Base-by-base conservation (phyloP, 1,140 invertebrate species). In the Drosophila kurseongensis region DNA sequence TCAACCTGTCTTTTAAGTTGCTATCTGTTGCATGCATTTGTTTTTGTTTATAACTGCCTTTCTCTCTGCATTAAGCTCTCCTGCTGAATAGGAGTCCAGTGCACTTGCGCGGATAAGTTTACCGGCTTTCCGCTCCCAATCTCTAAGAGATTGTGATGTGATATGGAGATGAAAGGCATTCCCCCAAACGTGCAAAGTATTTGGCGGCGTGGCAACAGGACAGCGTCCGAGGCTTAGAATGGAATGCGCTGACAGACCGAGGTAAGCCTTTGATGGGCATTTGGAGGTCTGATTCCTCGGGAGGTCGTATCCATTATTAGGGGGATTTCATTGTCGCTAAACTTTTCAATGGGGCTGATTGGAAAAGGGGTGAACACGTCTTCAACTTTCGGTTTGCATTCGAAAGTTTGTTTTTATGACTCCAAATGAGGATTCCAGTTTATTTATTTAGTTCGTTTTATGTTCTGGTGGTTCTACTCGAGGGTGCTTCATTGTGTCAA, bases 401-500 rank as follows among this genome's bases (percentile, higher is more conserved):
- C 44, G 16, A 51, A 32, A 61, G 45, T 78, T 67, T 23, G 38
- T 56, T 79, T 57, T 74, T 79, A 66, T 52, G 48, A 52, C 27
- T 42, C 14, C 36, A 71, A 71, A 57, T 78, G 63, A 76, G 56
- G 59, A 23, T 74, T 55, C 38, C 41, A 38, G 23, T 23, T 61
- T 55, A 42, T 44, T 57, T 75, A 36, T 78, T 56, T 73, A 42
- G 50, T 60, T 59, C 41, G 48, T 69, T 51, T 52, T 60, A 47
- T 66, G 57, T 40, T 42, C 16, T 12, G 6, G 18, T n/a, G 40
- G 48, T 59, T 35, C 14, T 58, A 16, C 57, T 67, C 40, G 38
- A 81, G 61, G 68, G 73, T 60, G 47, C 67, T 81, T 67, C 60
- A 77, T 59, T 73, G 73, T 77, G 61, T 81, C 79, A 81, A 81